Evolutionary conservation across 2,113 vertebrate genomes (phyloP), one percentile per base, ranked within the genome.

Genomic region (Aleadryas rufinucha): DNA sequence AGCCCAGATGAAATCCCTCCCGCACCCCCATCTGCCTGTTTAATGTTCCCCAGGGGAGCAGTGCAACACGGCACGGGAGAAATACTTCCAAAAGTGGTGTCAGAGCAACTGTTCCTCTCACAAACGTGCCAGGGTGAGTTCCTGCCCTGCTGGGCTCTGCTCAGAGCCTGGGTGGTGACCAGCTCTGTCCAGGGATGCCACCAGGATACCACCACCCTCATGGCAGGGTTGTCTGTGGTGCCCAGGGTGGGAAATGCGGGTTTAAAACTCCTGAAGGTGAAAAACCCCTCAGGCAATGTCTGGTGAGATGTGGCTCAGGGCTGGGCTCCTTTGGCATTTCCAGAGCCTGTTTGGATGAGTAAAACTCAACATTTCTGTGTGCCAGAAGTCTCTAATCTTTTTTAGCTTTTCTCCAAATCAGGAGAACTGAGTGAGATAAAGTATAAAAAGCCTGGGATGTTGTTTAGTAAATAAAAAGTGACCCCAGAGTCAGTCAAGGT

Each of bases 401-500:
- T 76, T 47, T 16, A 87, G 76, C 77, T 89, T 89, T 87, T 52
- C 42, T 50, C 47, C 66, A 71, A 30, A 64, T 23, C n/a, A 16
- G 60, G 75, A 77, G 35, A 66, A 54, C 59, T 84, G 76, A 13
- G 30, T 11, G 69, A 87, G 69, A 70, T 68, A 19, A 84, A 76
- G 41, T 33, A 28, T 49, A 17, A 71, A 78, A 71, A 95, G n/a
- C 47, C 35, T 4, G 12, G 47, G 66, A n/a, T 41, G 56, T 5
- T n/a, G 28, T 68, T 94, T 22, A 84, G 80, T 81, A 47, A 70
- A 78, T 89, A 41, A 89, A 77, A 90, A 72, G 28, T 59, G 47
- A 89, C 69, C 77, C 57, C n/a, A 26, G 71, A 33, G 80, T 10
- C 66, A 24, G 44, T 60, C 64, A 37, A 72, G 87, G 52, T 59